Base-by-base conservation (phyloP, 1,140 invertebrate genomes). In the Thaumetopoea pityocampa region DNA sequence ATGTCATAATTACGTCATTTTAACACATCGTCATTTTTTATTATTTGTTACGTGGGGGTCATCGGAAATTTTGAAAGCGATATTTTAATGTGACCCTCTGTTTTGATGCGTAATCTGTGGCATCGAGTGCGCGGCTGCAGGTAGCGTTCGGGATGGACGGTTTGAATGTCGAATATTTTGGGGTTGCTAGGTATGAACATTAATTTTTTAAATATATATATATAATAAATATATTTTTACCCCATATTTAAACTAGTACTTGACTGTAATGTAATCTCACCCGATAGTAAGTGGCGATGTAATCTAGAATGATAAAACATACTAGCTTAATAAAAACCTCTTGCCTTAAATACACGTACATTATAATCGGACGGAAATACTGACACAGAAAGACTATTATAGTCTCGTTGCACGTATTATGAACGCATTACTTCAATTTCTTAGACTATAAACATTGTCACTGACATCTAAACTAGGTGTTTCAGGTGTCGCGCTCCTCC, bases 131-230 rank as follows among this genome's bases (percentile, higher is more conserved):
- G 29, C 40, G 26, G 43, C 54, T n/a, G 62, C 63, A 74, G 71
- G 70, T 74, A 71, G 47, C 60, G 40, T 33, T 28, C 58, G 54
- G 70, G 67, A 66, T 69, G 66, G 59, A 67, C 66, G 66, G 63
- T 67, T 72, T 71, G 66, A 72, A 76, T 65, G 61, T 72, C 65
- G 61, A 74, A 71, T 50, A 56, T 52, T 35, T 27, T 23, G 10
- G 63, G 56, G 67, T 66, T 71, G 63, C 64, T 28, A 64, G 33
- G 7, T 33, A n/a, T 14, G 17, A 36, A 45, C 36, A 29, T 8
- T 12, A n/a, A n/a, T n/a, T n/a, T n/a, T n/a, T n/a, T n/a, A n/a
- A n/a, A n/a, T n/a, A n/a, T n/a, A n/a, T n/a, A n/a, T n/a, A n/a
- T n/a, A n/a, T n/a, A n/a, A n/a, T n/a, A n/a, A n/a, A n/a, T n/a